phyloP scores from a whole-genome alignment of 2,113 vertebrate genomes.

The Pluvialis apricaria region DNA sequence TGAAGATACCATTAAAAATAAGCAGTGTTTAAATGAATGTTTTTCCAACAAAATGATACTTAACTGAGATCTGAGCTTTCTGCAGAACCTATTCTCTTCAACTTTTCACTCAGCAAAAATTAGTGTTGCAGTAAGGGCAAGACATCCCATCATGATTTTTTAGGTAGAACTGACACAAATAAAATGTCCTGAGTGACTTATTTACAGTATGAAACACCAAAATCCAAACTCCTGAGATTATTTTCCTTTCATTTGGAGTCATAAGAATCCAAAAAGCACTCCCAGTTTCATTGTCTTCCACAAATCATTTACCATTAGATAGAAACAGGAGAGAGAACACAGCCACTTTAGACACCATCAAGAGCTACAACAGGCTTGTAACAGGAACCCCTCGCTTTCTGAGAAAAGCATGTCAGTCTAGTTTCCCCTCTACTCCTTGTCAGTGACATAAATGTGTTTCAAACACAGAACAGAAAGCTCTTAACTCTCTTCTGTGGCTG shows the following conservation, averaged over 20 bases:
- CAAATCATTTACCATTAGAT: neutral
- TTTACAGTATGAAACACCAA: neutral
- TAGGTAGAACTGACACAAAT: neutral
- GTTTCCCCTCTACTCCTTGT: neutral
- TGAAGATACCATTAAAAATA: neutral
- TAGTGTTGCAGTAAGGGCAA: neutral
- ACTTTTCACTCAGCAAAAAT: neutral
- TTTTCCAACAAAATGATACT: neutral
- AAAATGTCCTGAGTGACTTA: neutral
- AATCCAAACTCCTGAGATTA: neutral
- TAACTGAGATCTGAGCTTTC: neutral
- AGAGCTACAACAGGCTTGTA: neutral
- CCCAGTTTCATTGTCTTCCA: neutral
- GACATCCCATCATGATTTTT: neutral
- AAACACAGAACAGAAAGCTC: neutral
- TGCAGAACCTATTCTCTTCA: neutral
- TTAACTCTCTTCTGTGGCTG: constrained; percentile 13
- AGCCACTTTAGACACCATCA: neutral
- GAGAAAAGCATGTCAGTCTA: neutral
- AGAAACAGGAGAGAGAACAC: neutral
- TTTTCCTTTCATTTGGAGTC: neutral
- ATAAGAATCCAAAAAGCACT: neutral
- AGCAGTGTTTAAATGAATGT: neutral
- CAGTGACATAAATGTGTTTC: constrained; percentile 25
- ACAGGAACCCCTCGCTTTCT: neutral